Evolutionary conservation across 2,888 invertebrate genomes (phyloP), one percentile per base, ranked within the genome.

Genomic region (Lepidocyrtoides sp.): DNA sequence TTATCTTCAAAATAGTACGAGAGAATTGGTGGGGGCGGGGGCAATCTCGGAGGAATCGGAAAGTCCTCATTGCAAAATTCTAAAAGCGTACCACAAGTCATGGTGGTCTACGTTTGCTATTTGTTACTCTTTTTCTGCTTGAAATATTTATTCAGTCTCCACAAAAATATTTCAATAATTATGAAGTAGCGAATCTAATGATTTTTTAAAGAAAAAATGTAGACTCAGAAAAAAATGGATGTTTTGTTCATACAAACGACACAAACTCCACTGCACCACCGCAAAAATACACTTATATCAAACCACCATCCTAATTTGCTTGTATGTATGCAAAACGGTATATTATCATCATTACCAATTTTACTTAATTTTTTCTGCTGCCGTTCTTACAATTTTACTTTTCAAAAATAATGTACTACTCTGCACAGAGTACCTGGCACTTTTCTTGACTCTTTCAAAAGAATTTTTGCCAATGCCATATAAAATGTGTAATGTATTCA

Each of bases 1-100:
- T 88, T 72, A 48, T 89, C 89, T 41, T 91, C 90, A 72, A 91
- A 91, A 29, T 91, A 91, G 32, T 91, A 91, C 0, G 90, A 91
- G n/a, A 85, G 92, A 10, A 94, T 72, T 41, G 94, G 94, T 29
- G 94, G 94, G 4, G 94, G 93, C 81, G 94, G 94, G 0, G 93
- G 93, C 0, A 93, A 57, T 54, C 63, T 81, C 0, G 93, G 93
- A 17, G 92, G 89, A 23, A 87, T 89, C 0, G 90, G 81, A 44
- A 91, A 91, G 20, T 91, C 90, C 36, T 91, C 90, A 66, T 85
- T 85, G 72, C 90, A 91, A 81, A 91, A 91, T 66, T 91, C 90
- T 29, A 91, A 29, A 12, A 91, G 79, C 36, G 89, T 89, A 57
- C 90, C 90, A 51, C 90, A 91, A 63, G 90, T 91, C 90, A 91